A percentile compares a stretch with the other conserved stretches of the same genome.
These are phyloP conservation scores for Poeciliopsis turneri DNA, from an alignment of 2,797 vertebrate genomes.

Conservation along the genomic window DNA sequence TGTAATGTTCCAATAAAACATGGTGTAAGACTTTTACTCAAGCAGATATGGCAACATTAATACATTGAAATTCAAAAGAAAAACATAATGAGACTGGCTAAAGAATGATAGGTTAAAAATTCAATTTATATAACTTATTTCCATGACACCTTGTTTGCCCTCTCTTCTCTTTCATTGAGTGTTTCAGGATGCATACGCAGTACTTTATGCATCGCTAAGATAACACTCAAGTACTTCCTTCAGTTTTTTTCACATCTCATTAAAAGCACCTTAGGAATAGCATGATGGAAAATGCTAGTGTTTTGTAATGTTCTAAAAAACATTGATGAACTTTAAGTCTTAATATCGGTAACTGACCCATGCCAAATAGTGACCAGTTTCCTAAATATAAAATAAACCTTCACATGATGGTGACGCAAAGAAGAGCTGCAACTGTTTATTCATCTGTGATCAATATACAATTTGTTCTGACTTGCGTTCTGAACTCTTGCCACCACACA, in stretches of 20 bases:
- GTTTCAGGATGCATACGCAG: neutral
- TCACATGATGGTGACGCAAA: neutral
- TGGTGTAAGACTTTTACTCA: neutral
- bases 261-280: neutral
- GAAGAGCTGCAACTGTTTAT: conserved; percentile 19
- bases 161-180: neutral
- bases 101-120: neutral
- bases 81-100: neutral
- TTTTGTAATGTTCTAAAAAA: neutral
- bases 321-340: neutral
- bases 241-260: neutral
- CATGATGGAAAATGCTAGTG: neutral
- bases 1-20: neutral
- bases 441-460: conserved; percentile 40
- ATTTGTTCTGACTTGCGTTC: conserved; percentile 7
- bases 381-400: neutral
- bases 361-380: neutral
- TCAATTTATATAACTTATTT: neutral
- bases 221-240: neutral
- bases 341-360: neutral
- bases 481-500: conserved; percentile 27
- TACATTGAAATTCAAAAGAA: neutral
- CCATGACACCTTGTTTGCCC: neutral
- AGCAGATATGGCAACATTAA: neutral
- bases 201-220: neutral